Evolutionary conservation across 2,113 vertebrate species (phyloP).

Genomic region (Nothocercus julius): DNA sequence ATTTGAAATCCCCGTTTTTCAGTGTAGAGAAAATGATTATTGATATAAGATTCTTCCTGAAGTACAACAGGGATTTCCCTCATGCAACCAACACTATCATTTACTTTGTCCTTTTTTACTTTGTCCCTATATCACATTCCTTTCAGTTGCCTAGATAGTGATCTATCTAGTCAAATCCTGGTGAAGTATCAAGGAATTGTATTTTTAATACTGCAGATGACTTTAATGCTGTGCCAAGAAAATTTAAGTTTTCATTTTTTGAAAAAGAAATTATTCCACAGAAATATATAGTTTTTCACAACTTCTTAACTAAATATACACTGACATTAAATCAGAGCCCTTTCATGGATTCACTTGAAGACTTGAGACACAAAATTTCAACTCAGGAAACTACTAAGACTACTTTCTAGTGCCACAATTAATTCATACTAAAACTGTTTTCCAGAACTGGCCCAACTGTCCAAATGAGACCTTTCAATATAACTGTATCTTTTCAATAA

Average conservation of each 20-base stretch:
- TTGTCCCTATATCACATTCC: neutral
- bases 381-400: neutral
- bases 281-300: neutral
- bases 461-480: neutral
- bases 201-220: neutral
- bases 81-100: neutral
- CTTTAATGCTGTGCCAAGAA: neutral
- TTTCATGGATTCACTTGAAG: neutral
- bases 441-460: neutral
- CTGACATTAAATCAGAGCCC: neutral
- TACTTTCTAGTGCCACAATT: neutral
- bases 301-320: neutral
- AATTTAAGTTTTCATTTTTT: neutral
- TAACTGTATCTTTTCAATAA: neutral
- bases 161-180: neutral
- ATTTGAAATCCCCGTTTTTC: neutral
- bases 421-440: neutral
- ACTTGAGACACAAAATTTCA: constrained; percentile 18
- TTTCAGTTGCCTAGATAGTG: neutral
- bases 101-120: neutral
- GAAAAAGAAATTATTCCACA: neutral
- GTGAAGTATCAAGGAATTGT: neutral
- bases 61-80: neutral
- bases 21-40: neutral
- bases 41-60: neutral